Conservation (phyloP, 2,113 vertebrate genomes). For the Platysternon megacephalum region DNA sequence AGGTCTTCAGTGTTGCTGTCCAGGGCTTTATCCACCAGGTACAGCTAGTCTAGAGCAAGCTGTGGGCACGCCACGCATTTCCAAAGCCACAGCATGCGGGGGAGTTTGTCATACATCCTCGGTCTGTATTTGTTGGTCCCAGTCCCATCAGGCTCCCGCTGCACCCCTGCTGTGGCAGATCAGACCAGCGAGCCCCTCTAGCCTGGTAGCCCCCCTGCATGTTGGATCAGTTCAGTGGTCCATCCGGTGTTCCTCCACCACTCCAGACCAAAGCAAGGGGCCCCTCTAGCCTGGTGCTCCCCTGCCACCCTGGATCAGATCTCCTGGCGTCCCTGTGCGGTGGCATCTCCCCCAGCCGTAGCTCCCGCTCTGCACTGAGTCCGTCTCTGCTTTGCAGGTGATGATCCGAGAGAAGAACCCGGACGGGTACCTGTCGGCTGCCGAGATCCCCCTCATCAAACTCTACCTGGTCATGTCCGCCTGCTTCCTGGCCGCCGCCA, state of each 20-base stretch:
- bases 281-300: not conserved
- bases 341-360: not conserved
- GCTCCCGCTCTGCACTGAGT: not conserved
- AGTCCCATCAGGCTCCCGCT: not conserved
- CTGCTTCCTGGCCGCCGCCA: constrained; percentile 81
- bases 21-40: not conserved
- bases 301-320: not conserved
- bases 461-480: constrained; percentile 85
- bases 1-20: not conserved
- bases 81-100: not conserved
- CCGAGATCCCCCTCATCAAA: constrained; percentile 85
- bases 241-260: too few relatives aligned
- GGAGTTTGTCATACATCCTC: not conserved
- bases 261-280: too few relatives aligned
- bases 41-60: not conserved
- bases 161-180: too few relatives aligned
- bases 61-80: not conserved
- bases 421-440: constrained; percentile 80
- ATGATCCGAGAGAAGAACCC: constrained; percentile 83
- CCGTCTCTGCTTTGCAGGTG: constrained; percentile 74
- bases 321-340: not conserved
- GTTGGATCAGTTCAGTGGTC: too few relatives aligned
- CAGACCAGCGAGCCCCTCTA: not conserved
- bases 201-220: not conserved
- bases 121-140: not conserved